Evolutionary conservation across 1,140 invertebrate genomes (phyloP), one percentile per base, ranked within the genome.

Genomic region (Druon quercuslanigerum): DNA sequence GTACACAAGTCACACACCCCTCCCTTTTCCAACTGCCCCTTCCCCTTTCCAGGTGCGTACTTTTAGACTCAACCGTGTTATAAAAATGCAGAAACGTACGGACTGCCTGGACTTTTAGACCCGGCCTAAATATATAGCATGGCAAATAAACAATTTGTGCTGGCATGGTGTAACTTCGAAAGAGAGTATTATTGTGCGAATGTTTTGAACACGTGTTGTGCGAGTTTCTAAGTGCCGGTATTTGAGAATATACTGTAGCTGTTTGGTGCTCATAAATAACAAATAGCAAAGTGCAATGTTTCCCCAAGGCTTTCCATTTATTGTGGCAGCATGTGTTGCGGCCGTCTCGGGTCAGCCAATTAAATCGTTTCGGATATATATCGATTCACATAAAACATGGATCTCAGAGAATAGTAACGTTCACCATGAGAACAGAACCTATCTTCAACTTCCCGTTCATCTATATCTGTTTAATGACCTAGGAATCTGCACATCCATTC

Each of bases 391-490:
- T 66, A 66, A 33, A 66, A 66, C n/a, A 40, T 16, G 14, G 25
- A n/a, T 66, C 60, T 66, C 33, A 66, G 20, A 33, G 14, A 66
- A 66, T 66, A 40, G 33, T 66, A 66, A 66, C 25, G 25, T 66
- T n/a, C 60, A 66, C 25, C 60, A 33, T 33, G 60, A 66, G 25
- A 66, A 66, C 40, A 66, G 25, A 40, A 66, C 13, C 33, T 40
- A 40, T 66, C 33, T 66, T 4, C 60, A 33, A 66, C 46, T 66
- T 66, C 33, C 60, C 60, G 33, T 46, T 66, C 9, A 66, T 66
- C 60, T 66, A 66, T 66, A 66, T 66, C 60, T 66, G 60, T 33
- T 66, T 66, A 66, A 66, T 66, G 60, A 33, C 60, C 60, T 66
- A 66, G 60, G 60, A 66, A 66, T 66, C 25, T 66, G 60, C 40